These are phyloP conservation scores for Empidonax traillii DNA, from an alignment of 2,113 vertebrate genomes.

Conservation along the genomic window DNA sequence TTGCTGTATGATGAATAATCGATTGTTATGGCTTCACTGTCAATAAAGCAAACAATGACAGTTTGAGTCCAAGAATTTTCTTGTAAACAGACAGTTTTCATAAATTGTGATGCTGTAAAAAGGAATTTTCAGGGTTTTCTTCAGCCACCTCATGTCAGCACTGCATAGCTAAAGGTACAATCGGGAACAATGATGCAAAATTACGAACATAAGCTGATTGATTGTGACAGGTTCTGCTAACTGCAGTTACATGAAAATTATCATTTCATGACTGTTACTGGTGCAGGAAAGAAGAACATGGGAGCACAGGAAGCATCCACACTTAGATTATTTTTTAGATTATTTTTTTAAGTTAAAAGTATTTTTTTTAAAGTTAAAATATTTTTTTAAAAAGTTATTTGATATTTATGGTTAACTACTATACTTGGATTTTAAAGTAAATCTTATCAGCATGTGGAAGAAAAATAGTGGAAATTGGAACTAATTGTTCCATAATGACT, in stretches of 20 bases:
- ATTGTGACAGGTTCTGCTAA: slow-evolving; percentile 55
- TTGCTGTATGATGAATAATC: not conserved
- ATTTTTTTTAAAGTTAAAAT: not conserved
- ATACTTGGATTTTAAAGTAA: slow-evolving; percentile 41
- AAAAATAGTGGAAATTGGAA: slow-evolving; percentile 60
- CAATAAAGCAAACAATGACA: not conserved
- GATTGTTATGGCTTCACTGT: not conserved
- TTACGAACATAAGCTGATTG: not conserved
- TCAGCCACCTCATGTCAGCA: not conserved
- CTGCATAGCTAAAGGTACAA: not conserved
- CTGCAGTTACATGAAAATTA: slow-evolving; percentile 50
- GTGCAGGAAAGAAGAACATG: not conserved
- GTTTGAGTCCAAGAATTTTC: not conserved
- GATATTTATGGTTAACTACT: slow-evolving; percentile 43
- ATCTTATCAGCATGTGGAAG: slow-evolving; percentile 40
- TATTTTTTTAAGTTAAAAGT: not conserved
- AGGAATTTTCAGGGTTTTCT: slow-evolving; percentile 6
- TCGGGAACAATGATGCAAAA: not conserved
- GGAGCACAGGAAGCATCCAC: not conserved
- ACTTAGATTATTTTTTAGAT: not conserved
- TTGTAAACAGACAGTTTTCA: not conserved
- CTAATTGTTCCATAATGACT: slow-evolving; percentile 70
- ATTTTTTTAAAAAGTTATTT: not conserved
- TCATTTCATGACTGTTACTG: not conserved
- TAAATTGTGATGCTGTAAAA: not conserved